Evolutionary conservation across 2,113 vertebrate genomes (phyloP).

Genomic region (Strix aluco): DNA sequence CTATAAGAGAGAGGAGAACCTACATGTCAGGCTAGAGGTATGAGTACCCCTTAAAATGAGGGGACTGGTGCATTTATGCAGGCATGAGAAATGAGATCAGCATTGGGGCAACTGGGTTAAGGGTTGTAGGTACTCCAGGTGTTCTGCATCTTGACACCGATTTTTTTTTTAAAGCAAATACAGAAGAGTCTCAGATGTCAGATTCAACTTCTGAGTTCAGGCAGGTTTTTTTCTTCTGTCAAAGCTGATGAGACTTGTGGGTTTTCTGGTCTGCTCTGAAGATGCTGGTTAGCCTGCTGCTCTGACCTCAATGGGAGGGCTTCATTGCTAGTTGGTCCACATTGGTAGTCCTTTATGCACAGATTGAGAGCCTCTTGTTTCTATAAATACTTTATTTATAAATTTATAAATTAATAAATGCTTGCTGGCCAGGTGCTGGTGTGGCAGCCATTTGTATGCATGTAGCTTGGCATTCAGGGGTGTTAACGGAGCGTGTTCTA

Average conservation of each 20-base stretch:
- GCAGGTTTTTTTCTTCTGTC: no score
- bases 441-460: rapidly evolving
- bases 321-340: neutral
- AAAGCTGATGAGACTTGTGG: neutral
- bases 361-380: neutral
- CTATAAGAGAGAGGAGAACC: neutral
- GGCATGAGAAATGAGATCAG: neutral
- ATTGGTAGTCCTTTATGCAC: no score
- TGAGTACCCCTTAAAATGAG: neutral
- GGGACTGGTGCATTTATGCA: neutral
- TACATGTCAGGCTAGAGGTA: no score
- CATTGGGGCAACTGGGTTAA: neutral
- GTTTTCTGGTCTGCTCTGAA: neutral
- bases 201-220: neutral
- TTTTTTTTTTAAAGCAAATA: neutral
- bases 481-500: neutral
- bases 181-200: neutral
- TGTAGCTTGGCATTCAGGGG: no score
- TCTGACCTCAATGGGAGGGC: rapidly evolving
- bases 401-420: no score
- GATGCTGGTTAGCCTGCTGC: neutral
- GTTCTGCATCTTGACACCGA: neutral
- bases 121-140: neutral
- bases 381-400: neutral
- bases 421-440: no score